These are phyloP conservation scores for Leptinotarsa haldemani DNA, from an alignment of 2,888 invertebrate genomes.

Conservation along the genomic window DNA sequence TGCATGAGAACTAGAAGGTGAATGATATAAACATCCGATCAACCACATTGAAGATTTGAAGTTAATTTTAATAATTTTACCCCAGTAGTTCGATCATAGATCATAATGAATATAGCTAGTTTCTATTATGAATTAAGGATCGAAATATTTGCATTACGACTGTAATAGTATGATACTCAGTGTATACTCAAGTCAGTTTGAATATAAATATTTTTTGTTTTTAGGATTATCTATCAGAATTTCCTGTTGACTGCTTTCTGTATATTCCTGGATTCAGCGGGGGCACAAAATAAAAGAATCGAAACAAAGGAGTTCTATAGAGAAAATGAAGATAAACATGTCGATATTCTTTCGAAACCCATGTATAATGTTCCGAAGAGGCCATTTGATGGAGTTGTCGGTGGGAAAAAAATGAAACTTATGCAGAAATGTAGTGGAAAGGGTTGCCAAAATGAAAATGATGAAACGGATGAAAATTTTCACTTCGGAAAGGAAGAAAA, in stretches of 20 bases:
- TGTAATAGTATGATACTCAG: too few species aligned
- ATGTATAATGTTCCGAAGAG: not conserved
- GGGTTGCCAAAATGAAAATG: not conserved
- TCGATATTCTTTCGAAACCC: not conserved
- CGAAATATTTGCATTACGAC: too few species aligned
- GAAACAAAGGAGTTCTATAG: slow-evolving; percentile 23
- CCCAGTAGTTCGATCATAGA: too few species aligned
- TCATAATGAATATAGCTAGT: too few species aligned
- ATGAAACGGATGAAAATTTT: slow-evolving; percentile 23
- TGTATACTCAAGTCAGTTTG: too few species aligned
- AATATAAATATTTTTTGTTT: not conserved
- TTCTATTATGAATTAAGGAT: too few species aligned
- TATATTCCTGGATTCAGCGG: slow-evolving; percentile 11
- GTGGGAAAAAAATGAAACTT: slow-evolving; percentile 10
- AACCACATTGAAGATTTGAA: too few species aligned
- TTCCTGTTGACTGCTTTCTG: slow-evolving; percentile 11
- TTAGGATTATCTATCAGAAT: not conserved
- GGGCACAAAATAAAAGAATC: slow-evolving; percentile 23
- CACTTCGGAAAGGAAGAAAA: slow-evolving; percentile 12
- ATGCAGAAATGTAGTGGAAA: slow-evolving; percentile 23
- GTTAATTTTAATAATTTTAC: too few species aligned
- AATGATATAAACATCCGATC: too few species aligned
- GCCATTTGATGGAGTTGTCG: not conserved
- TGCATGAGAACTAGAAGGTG: too few species aligned
- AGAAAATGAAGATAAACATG: slow-evolving; percentile 23